Percentiles rank a stretch among this genome's conserved stretches.
These are phyloP conservation scores for Bedellia somnulentella DNA, from an alignment of 2,888 invertebrate genomes.

Conservation along the genomic window DNA sequence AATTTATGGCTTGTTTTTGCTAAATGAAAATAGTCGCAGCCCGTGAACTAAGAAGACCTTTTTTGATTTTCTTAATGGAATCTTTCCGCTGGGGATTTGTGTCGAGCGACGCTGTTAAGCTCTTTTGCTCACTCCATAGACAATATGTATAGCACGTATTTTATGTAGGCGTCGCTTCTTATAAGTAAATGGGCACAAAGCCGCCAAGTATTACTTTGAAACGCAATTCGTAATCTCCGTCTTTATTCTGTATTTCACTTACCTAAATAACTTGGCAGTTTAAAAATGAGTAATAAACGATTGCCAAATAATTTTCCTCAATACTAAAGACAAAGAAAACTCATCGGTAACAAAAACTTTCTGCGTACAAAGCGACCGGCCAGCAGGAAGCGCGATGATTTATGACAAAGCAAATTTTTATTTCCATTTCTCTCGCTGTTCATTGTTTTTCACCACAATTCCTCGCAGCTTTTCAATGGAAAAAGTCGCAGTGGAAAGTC, in stretches of 20 bases:
- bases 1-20: constrained; percentile 63
- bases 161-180: constrained; percentile 13
- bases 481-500: constrained; percentile 47
- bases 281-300: no score
- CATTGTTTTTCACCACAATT: constrained; percentile 51
- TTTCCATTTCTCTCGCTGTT: constrained; percentile 43
- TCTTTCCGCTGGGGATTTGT: constrained; percentile 56
- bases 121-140: constrained; percentile 30
- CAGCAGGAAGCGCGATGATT: constrained; percentile 52
- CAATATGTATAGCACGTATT: constrained; percentile 25
- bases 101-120: constrained; percentile 44
- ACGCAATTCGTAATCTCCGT: no score
- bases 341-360: constrained; percentile 25
- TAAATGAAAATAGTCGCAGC: constrained; percentile 59
- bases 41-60: constrained; percentile 52
- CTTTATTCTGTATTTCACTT: no score
- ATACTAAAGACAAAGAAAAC: constrained; percentile 6
- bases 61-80: constrained; percentile 62
- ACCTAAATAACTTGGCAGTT: no score
- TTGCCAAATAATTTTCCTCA: no score
- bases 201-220: no score
- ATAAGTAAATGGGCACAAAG: not conserved
- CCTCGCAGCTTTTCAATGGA: constrained; percentile 41
- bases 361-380: constrained; percentile 45
- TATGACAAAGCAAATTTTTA: constrained; percentile 58